Base-by-base conservation (phyloP, 2,113 vertebrate species). In the Oenanthe melanoleuca region DNA sequence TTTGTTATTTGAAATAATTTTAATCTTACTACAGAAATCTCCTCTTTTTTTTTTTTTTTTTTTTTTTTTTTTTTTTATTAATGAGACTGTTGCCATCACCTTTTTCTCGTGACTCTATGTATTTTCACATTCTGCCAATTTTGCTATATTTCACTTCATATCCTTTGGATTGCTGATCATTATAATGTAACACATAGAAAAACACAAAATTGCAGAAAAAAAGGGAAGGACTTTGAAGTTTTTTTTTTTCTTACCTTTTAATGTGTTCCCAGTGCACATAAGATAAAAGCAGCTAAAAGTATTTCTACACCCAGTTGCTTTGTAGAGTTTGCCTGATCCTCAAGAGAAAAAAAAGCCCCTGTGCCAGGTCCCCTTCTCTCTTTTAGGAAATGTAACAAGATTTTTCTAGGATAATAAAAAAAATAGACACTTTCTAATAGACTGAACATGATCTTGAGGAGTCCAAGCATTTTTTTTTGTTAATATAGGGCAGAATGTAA, bases 251-350 rank as follows among this genome's bases (percentile, higher is more conserved):
- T 38, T 75, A 86, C 47, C 25, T 95, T 92, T 84, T 93, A 81
- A 81, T 79, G 31, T 81, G 49, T 60, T 91, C 86, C 91, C 63
- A 65, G 34, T 61, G 45, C 61, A 72, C 25, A 9, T 42, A 57
- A 91, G 69, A 95, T 95, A 86, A 95, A 96, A 96, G 92, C 18
- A 57, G 40, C 9, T n/a, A 79, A 79, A 92, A 89, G 71, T 89
- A 95, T 85, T 93, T 93, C 57, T 21, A 23, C 16, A 60, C 37
- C 13, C 65, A 56, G 20, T 75, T 83, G 56, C 83, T 92, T 91
- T 94, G 49, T 92, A 74, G 60, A 84, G 20, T 81, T 84, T 49
- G 2, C 33, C 81, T 87, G 69, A 69, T 65, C 72, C 65, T 78
- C 73, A 69, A 53, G 83, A 86, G 67, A 37, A 47, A 57, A 38